phyloP scores from a whole-genome alignment of 2,797 vertebrate species.

The Pipistrellus pipistrellus region DNA sequence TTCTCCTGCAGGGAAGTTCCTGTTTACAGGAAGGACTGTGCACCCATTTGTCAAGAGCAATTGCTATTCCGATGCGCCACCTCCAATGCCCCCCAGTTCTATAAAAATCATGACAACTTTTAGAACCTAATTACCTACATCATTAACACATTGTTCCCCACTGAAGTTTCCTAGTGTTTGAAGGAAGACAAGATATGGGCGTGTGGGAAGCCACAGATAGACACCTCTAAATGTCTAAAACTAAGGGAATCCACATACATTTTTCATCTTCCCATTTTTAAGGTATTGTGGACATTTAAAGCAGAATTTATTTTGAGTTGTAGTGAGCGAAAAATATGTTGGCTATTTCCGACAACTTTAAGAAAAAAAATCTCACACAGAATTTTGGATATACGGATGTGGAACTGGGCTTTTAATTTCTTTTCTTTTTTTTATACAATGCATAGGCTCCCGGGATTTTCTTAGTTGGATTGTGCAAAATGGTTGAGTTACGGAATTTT shows the following conservation, averaged over 20 bases:
- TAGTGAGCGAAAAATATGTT: background rate
- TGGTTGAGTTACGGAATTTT: background rate
- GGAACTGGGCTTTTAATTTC: background rate
- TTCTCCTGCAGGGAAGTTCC: constrained; percentile 77
- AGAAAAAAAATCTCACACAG: background rate
- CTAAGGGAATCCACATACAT: background rate
- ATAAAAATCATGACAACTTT: constrained; percentile 64
- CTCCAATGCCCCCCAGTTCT: constrained; percentile 70
- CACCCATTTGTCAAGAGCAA: constrained; percentile 55
- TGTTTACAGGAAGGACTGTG: constrained; percentile 73
- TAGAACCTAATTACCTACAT: constrained; percentile 55
- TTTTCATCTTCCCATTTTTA: constrained; percentile 13
- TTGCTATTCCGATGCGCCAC: constrained; percentile 65
- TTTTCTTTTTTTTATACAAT: constrained; percentile 29
- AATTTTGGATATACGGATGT: background rate
- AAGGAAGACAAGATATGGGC: background rate
- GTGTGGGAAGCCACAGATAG: background rate
- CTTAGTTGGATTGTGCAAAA: background rate
- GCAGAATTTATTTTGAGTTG: constrained; percentile 25
- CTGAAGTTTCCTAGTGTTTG: background rate
- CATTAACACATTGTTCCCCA: constrained; percentile 63
- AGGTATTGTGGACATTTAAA: background rate
- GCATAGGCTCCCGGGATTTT: background rate
- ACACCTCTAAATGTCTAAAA: background rate
- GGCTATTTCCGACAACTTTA: background rate